Evolutionary conservation across 2,797 vertebrate species (phyloP).

Genomic region (Karalla daura): DNA sequence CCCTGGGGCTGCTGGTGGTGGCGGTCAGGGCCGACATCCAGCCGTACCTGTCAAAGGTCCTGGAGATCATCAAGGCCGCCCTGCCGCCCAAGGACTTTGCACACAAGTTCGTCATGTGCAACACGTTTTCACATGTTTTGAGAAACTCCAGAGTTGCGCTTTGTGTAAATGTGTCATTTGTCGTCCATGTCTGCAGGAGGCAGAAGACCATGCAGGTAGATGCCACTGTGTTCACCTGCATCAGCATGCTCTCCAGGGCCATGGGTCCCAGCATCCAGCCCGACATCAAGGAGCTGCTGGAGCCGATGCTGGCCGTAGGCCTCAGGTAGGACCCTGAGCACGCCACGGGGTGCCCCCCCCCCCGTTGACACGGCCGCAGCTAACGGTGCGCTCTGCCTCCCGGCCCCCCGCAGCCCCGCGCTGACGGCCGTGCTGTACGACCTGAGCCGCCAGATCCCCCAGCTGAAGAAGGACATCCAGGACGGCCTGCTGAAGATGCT

Average conservation of each 20-base stretch:
- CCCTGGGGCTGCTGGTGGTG: constrained; percentile 94
- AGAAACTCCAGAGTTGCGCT: background rate
- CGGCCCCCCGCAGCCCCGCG: constrained; percentile 96
- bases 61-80: constrained; percentile 97
- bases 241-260: constrained; percentile 97
- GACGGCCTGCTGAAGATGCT: constrained; percentile 99
- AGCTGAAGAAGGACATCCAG: constrained; percentile 98
- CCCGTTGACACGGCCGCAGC: too few species aligned
- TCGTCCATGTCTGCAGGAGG: constrained; percentile 82
- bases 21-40: constrained; percentile 95
- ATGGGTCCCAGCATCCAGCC: constrained; percentile 98
- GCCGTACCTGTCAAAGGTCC: constrained; percentile 92
- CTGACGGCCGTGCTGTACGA: constrained; percentile 96
- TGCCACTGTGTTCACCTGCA: constrained; percentile 97
- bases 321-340: constrained; percentile 92
- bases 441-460: constrained; percentile 97
- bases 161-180: background rate
- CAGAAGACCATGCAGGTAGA: constrained; percentile 98
- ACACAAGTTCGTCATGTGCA: too few species aligned
- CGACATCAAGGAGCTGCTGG: constrained; percentile 97
- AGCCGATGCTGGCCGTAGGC: constrained; percentile 98
- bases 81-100: constrained; percentile 98
- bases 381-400: too few species aligned
- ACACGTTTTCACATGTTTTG: background rate
- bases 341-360: too few species aligned